A percentile compares a stretch with the other conserved stretches of the same genome.
These are phyloP conservation scores for Epistrophella euchroma DNA, from an alignment of 2,888 invertebrate species.

Conservation along the genomic window DNA sequence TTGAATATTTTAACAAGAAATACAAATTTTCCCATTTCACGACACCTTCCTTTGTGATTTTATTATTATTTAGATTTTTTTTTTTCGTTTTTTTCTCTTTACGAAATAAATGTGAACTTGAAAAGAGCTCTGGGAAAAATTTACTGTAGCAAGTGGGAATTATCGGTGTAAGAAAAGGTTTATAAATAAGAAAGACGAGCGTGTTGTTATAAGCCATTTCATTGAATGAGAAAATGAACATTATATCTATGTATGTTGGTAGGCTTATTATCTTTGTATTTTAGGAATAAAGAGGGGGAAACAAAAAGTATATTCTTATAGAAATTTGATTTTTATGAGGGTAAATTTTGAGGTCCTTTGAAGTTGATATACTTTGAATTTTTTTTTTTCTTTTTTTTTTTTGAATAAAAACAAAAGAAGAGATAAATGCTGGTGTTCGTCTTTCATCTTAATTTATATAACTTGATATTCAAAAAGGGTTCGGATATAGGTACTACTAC, in stretches of 20 bases:
- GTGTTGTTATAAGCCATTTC: constrained; percentile 34
- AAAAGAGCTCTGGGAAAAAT: constrained; percentile 3
- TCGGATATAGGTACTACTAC: neutral
- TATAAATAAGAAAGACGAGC: constrained; percentile 26
- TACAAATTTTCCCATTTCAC: constrained; percentile 19
- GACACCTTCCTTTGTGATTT: neutral
- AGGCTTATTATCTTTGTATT: neutral
- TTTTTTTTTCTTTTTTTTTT: neutral
- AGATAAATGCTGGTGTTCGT: neutral
- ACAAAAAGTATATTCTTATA: neutral
- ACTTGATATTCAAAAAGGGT: neutral
- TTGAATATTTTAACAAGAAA: constrained; percentile 14
- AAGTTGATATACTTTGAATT: constrained; percentile 1
- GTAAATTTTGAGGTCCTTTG: neutral
- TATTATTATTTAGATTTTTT: too few relatives aligned
- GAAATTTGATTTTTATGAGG: constrained; percentile 11
- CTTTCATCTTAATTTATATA: constrained; percentile 1
- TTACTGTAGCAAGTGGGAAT: constrained; percentile 36
- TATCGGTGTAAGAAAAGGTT: constrained; percentile 21
- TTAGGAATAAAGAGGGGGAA: neutral
- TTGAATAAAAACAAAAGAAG: neutral
- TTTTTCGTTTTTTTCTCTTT: neutral
- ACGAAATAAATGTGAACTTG: neutral
- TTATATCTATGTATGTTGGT: neutral
- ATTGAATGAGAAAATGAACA: neutral